Evolutionary conservation across 2,888 invertebrate species (phyloP), one percentile per base, ranked within the genome.

Genomic region (Chloroclystis v-ata): DNA sequence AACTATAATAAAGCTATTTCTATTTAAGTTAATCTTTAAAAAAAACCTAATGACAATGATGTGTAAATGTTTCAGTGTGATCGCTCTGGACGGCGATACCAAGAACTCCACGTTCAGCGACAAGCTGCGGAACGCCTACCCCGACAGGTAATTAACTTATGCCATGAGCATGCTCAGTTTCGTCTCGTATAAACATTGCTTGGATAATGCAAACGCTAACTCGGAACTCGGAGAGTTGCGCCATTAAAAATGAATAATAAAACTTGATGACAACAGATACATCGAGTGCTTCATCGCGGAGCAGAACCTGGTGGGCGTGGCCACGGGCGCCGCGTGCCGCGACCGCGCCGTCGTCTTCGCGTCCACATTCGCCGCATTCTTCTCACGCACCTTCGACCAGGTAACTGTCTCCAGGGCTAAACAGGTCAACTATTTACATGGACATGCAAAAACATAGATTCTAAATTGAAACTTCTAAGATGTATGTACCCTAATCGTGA

Each of bases 211-310:
- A n/a, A n/a, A n/a, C n/a, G n/a, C n/a, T n/a, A n/a, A n/a, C n/a
- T n/a, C n/a, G n/a, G n/a, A n/a, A n/a, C n/a, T n/a, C n/a, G n/a
- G n/a, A n/a, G n/a, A n/a, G n/a, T n/a, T n/a, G n/a, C n/a, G n/a
- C n/a, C n/a, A n/a, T n/a, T n/a, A n/a, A n/a, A n/a, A n/a, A n/a
- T n/a, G n/a, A n/a, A n/a, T n/a, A n/a, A n/a, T n/a, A n/a, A n/a
- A n/a, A n/a, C n/a, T n/a, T n/a, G n/a, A n/a, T n/a, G n/a, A n/a
- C n/a, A n/a, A n/a, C 41, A 92, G 96, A 57, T 98, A 95, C 84
- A 92, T 99, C 61, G 99, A 99, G 84, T 98, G 99, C 78, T 99
- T 95, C 89, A 99, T 99, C 72, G 99, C 99, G 48, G 99, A 99
- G 77, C 99, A 99, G 89, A 99, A 98, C 89, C 87, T 98, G 72